These are phyloP conservation scores for Phytoseiulus persimilis DNA, from an alignment of 2,888 invertebrate genomes.

Conservation along the genomic window DNA sequence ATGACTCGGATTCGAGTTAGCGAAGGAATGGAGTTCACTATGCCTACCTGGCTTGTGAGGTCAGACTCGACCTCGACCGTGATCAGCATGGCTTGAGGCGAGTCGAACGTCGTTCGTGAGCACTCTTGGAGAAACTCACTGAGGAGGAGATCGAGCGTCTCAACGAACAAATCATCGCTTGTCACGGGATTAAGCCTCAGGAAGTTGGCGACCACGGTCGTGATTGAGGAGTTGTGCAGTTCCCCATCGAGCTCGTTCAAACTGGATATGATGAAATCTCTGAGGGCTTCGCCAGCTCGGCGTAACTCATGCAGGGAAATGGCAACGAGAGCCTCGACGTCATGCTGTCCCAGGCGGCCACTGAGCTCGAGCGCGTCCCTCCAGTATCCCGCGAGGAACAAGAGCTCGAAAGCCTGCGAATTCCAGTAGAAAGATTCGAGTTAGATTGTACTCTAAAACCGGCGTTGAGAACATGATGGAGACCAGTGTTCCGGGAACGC, in stretches of 20 bases:
- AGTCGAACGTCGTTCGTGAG: constrained; percentile 5
- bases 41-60: neutral
- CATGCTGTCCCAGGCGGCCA: neutral
- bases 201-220: neutral
- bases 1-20: too few species aligned
- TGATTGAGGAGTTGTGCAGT: neutral
- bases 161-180: constrained; percentile 8
- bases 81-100: constrained; percentile 14
- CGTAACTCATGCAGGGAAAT: neutral
- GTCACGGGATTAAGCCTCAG: constrained; percentile 22
- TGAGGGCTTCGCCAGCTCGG: neutral
- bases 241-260: constrained; percentile 8
- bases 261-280: constrained; percentile 20
- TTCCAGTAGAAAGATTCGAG: neutral
- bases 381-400: constrained; percentile 24
- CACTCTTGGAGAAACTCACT: constrained; percentile 19
- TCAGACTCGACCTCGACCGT: neutral
- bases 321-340: constrained; percentile 10
- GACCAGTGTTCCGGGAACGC: neutral
- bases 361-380: constrained; percentile 6
- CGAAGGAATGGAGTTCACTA: neutral
- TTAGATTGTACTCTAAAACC: neutral
- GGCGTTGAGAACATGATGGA: neutral
- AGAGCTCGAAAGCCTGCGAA: constrained; percentile 19
- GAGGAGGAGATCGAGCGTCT: constrained; percentile 26